Base-by-base conservation (phyloP, 1,140 invertebrate species). In the Macrocentrus cingulum region DNA sequence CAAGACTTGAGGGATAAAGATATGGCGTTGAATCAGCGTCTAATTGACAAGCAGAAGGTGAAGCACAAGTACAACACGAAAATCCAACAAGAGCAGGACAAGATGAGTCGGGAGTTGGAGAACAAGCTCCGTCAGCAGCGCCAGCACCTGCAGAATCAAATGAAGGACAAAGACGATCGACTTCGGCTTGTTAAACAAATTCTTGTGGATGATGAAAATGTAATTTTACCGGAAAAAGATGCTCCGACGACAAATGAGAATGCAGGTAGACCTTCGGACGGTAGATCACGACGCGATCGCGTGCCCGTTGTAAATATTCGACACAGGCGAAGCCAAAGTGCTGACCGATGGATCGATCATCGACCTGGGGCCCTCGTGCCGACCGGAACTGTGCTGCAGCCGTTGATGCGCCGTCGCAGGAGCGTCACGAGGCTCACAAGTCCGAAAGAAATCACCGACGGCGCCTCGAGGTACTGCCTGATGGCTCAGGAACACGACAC, bases 401-500 rank as follows among this genome's bases (percentile, higher is more conserved):
- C 95, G 0, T 81, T 85, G 32, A 86, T 97, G 68, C 85, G 85
- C 29, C 88, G 90, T 68, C 87, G 88, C 56, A 91, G 92, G 70
- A 94, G 94, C 0, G 84, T 97, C 0, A 88, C 87, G 0, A 93
- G 91, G 69, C 76, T 98, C 1, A 83, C 82, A 1, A 78, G 84
- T 59, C 80, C 83, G 0, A 87, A 85, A 55, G 75, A 79, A 46
- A 77, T 80, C 4, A 77, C 69, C 6, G 77, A 79, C 15, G 78
- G 77, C 60, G 88, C 88, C 22, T 89, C 87, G 0, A 95, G 95
- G 73, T 99, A 99, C 74, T 91, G 92, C 60, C 80, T 99, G 1
- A 88, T 95, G 19, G 89, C 93, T 0, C 95, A 98, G 79, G 89
- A 94, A 63, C 87, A 91, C 36, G 94, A 97, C 72, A 88, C 89